A percentile compares a stretch with the other conserved stretches of the same genome.
These are phyloP conservation scores for Eurystomus gularis DNA, from an alignment of 2,113 vertebrate species.

Conservation along the genomic window DNA sequence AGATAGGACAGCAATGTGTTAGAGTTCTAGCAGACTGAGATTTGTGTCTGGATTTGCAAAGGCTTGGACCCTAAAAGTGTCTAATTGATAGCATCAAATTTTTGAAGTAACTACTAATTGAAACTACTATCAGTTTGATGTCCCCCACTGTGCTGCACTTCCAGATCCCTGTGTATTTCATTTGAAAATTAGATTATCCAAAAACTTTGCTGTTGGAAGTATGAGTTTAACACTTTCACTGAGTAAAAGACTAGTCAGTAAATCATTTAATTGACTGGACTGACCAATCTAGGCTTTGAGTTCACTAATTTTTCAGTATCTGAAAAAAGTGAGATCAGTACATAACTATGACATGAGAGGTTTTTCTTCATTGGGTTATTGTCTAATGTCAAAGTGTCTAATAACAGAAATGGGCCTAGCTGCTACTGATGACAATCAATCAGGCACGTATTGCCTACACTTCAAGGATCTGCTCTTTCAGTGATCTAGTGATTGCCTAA, in stretches of 20 bases:
- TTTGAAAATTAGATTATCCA: neutral
- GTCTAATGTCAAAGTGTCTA: neutral
- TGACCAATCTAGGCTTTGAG: neutral
- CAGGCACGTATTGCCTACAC: accelerated
- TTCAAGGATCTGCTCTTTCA: neutral
- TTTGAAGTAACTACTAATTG: neutral
- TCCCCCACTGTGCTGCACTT: neutral
- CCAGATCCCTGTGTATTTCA: neutral
- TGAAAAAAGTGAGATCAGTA: neutral
- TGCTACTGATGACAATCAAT: neutral
- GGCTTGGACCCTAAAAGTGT: neutral
- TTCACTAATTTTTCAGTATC: neutral
- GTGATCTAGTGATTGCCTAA: neutral
- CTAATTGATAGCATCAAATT: neutral
- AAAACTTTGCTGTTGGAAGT: neutral
- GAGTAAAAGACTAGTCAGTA: neutral
- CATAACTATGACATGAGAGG: neutral
- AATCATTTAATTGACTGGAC: neutral
- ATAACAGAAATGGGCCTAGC: neutral
- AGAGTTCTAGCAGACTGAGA: neutral
- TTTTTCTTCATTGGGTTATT: neutral
- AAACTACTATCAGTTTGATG: neutral
- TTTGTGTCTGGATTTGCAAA: neutral
- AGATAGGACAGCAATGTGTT: neutral
- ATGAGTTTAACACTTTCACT: neutral